Evolutionary conservation across 2,797 vertebrate species (phyloP).

Genomic region (Brachymystax lenok): DNA sequence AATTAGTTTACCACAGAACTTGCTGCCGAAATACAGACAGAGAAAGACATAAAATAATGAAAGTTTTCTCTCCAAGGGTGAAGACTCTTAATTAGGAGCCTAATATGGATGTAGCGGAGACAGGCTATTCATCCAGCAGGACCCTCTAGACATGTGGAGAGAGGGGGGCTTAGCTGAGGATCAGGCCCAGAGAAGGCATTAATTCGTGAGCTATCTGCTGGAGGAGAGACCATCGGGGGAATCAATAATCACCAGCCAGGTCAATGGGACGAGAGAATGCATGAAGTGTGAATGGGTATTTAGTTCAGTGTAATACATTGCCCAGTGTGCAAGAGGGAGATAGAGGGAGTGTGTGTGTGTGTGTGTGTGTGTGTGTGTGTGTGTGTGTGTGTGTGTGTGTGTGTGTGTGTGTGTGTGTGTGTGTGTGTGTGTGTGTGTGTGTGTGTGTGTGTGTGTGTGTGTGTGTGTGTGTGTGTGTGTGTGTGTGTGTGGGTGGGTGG

Average conservation of each 20-base stretch:
- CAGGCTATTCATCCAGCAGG: conserved; percentile 69
- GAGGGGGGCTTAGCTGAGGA: conserved; percentile 38
- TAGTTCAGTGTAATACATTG: conserved; percentile 74
- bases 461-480: conserved; percentile 36
- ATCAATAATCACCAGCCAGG: conserved; percentile 73
- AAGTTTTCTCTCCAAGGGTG: conserved; percentile 37
- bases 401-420: conserved; percentile 51
- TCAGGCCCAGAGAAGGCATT: conserved; percentile 50
- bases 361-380: conserved; percentile 47
- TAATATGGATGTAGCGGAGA: conserved; percentile 69
- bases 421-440: conserved; percentile 35
- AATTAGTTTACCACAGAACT: conserved; percentile 30
- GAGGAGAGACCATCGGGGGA: conserved; percentile 48
- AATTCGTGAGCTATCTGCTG: conserved; percentile 46
- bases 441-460: conserved; percentile 49
- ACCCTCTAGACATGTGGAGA: conserved; percentile 53
- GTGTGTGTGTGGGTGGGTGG: conserved; percentile 33
- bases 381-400: conserved; percentile 38
- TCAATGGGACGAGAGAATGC: conserved; percentile 73
- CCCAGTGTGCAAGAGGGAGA: conserved; percentile 36
- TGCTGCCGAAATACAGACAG: conserved; percentile 31
- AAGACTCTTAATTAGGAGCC: conserved; percentile 71
- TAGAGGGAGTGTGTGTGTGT: conserved; percentile 31
- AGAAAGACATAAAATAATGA: conserved; percentile 23
- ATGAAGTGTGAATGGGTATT: conserved; percentile 74